Base-by-base conservation (phyloP, 2,113 vertebrate species). In the Ctenodactylus gundi region DNA sequence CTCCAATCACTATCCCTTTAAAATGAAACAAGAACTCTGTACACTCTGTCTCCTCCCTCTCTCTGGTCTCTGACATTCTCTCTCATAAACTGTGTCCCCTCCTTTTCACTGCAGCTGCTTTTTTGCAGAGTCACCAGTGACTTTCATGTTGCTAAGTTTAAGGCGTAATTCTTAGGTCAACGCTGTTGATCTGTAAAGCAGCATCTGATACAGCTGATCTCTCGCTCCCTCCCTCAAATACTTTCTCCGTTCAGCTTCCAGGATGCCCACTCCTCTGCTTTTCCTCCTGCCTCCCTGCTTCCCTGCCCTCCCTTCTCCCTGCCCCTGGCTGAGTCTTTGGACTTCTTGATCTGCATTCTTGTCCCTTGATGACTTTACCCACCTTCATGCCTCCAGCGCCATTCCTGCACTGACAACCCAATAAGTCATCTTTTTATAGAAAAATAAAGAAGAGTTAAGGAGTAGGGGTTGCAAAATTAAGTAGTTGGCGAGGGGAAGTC, bases 1-100 rank as follows among this genome's bases (percentile, higher is more conserved):
- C 46, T 72, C 53, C 34, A 85, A 67, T 93, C 90, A 95, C 62
- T 51, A 34, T 53, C 76, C 53, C 84, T 95, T 88, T 83, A 88
- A 88, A 91, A 88, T 60, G 68, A 87, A 88, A 87, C 57, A 67
- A 87, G 41, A 76, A 51, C 58, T 78, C 51, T 85, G 36, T 44
- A 14, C 49, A 23, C 77, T 82, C 41, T 76, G 80, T n/a, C 5
- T 44, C n/a, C 39, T 58, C 77, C 77, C 77, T 82, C 49, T 58
- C 11, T 58, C 65, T 57, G 13, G 80, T 72, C 85, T 68, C 51
- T 44, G 70, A 31, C 51, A 31, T 60, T 36, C 67, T 65, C 20
- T 85, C 64, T 58, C 34, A 70, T 67, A 62, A 85, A n/a, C 8
- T 25, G 12, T 13, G 9, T 7, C 46, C 90, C 25, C 34, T 78